A percentile compares a stretch with the other conserved stretches of the same genome.
Conservation (phyloP, 30 jellyfish, hydroid and myxozoan species). For the Cassiopea xamachana region DNA sequence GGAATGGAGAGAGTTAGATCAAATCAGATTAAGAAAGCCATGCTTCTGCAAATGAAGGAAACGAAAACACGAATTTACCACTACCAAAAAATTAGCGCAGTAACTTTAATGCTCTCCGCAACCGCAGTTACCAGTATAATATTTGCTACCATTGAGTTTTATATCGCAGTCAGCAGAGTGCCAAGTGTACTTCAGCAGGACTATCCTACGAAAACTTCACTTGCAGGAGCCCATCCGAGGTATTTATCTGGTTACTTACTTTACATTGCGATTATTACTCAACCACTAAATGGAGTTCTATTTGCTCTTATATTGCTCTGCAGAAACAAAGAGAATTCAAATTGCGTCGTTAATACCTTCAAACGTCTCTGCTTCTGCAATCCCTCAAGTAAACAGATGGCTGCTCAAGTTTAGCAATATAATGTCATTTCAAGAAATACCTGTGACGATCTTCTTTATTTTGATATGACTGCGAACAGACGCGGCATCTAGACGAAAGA, state of each 20-base stretch:
- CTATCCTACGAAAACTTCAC: neutral
- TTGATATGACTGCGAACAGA: neutral
- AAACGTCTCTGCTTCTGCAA: neutral
- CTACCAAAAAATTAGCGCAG: neutral
- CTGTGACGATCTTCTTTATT: constrained; percentile 13
- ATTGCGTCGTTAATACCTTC: neutral
- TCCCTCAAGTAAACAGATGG: neutral
- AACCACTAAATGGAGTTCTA: constrained; percentile 3
- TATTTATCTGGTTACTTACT: neutral
- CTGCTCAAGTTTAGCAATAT: neutral
- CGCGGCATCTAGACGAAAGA: neutral
- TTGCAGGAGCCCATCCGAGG: neutral
- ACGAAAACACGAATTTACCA: neutral
- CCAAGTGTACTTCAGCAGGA: neutral
- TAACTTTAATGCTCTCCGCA: neutral
- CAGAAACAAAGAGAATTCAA: neutral
- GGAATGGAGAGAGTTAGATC: neutral
- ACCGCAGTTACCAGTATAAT: neutral
- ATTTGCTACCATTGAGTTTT: neutral
- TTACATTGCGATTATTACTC: neutral
- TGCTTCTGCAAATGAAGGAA: neutral
- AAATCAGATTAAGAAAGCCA: neutral
- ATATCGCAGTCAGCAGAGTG: neutral
- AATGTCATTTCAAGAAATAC: neutral
- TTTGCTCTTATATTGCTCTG: neutral